These are phyloP conservation scores for Ligdia adustata DNA, from an alignment of 2,888 invertebrate species.

Conservation along the genomic window DNA sequence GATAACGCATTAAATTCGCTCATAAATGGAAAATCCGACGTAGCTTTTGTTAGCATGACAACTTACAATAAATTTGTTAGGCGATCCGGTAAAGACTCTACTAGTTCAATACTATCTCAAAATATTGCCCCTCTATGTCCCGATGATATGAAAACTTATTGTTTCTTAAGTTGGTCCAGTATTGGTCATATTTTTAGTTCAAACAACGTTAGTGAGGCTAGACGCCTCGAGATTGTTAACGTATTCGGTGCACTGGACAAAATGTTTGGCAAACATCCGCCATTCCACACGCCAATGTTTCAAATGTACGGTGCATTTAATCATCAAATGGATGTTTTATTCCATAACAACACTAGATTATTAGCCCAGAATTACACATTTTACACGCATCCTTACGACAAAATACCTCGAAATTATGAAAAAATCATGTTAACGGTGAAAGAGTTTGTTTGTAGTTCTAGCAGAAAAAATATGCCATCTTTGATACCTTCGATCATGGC, in stretches of 20 bases:
- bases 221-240: constrained; percentile 87
- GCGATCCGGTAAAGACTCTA: constrained; percentile 50
- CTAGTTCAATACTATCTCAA: constrained; percentile 14
- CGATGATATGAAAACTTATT: constrained; percentile 74
- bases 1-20: constrained; percentile 87
- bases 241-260: constrained; percentile 88
- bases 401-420: constrained; percentile 71
- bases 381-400: constrained; percentile 59
- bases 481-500: constrained; percentile 44
- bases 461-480: constrained; percentile 47
- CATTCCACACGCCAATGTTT: constrained; percentile 85
- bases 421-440: constrained; percentile 48
- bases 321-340: constrained; percentile 85
- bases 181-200: constrained; percentile 87
- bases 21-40: constrained; percentile 87
- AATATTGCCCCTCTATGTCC: constrained; percentile 85
- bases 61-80: constrained; percentile 85
- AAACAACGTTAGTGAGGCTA: constrained; percentile 78
- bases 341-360: constrained; percentile 83
- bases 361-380: constrained; percentile 58
- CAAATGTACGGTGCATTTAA: constrained; percentile 89
- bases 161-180: constrained; percentile 87
- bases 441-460: constrained; percentile 50
- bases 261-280: constrained; percentile 86
- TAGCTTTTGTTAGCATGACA: constrained; percentile 89